Base-by-base conservation (phyloP, 2,797 vertebrate genomes). In the Diplodus puntazzo region DNA sequence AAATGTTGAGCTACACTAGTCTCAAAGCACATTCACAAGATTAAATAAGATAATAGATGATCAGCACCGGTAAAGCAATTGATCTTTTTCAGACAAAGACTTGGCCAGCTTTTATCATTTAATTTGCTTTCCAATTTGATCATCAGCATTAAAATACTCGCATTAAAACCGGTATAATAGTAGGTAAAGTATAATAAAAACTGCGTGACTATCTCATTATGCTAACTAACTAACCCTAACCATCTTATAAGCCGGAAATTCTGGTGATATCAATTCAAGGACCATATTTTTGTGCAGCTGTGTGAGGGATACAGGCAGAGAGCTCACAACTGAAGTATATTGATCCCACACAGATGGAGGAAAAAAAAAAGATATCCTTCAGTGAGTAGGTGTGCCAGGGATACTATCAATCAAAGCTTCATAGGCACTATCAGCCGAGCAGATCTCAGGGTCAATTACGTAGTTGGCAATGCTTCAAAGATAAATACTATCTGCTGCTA, bases 401-500 rank as follows among this genome's bases (percentile, higher is more conserved):
- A 67, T 25, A 53, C 70, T 63, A 86, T 85, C 69, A 75, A 64
- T 86, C 66, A 75, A 39, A 67, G 72, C 62, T 73, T 60, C 46
- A 52, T 45, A 58, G 64, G 30, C 20, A 16, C 53, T 57, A 65
- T 81, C 49, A 52, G 64, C n/a, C 2, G 9, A 20, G 27, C 45
- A 42, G 13, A 78, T 60, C 50, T 71, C 74, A 70, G 72, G 81
- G 66, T 82, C 79, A 81, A 74, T 75, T 50, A 77, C 12, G 0
- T n/a, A 20, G 18, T 11, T 82, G 80, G 66, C 71, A 60, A 25
- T 3, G 62, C 49, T 67, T 78, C 66, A 77, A 60, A 75, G 73
- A 86, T 81, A 77, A 79, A 82, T 42, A 75, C 45, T 63, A 52
- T 71, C 58, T 64, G 52, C 53, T 53, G 69, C 16, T 18, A 23